Percentiles rank a stretch among this genome's conserved stretches.
These are phyloP conservation scores for Hafferia zeledoni DNA, from an alignment of 2,797 vertebrate genomes.

Conservation along the genomic window DNA sequence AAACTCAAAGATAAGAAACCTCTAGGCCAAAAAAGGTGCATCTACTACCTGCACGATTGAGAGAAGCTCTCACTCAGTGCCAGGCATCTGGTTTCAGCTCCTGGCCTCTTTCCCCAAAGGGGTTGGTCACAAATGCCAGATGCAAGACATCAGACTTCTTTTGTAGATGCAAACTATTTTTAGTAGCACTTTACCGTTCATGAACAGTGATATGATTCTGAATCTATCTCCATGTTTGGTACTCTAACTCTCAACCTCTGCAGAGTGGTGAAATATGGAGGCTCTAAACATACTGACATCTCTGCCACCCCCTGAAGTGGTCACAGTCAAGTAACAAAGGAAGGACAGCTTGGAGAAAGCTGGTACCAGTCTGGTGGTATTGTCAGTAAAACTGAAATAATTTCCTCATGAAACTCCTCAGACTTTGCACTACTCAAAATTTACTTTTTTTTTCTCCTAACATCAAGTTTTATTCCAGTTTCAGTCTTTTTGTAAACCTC, in stretches of 20 bases:
- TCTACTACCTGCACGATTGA: neutral
- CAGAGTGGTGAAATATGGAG: neutral
- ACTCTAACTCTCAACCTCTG: neutral
- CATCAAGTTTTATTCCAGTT: neutral
- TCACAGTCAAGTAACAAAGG: neutral
- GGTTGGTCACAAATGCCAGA: neutral
- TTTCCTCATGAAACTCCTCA: neutral
- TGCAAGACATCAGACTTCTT: neutral
- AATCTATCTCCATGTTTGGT: constrained; percentile 26
- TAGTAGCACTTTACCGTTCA: constrained; percentile 28
- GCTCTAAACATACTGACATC: neutral
- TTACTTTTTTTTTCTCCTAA: accelerated
- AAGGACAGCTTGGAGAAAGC: neutral
- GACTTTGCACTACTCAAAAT: neutral
- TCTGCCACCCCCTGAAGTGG: neutral
- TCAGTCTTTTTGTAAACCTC: neutral
- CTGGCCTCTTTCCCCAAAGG: neutral
- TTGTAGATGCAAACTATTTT: constrained; percentile 12
- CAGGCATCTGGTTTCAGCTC: neutral
- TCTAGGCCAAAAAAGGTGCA: neutral
- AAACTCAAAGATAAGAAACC: neutral
- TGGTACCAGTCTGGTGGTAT: neutral
- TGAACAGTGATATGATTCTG: constrained; percentile 3
- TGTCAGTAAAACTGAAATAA: neutral
- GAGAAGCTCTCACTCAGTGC: neutral